phyloP scores from a whole-genome alignment of 2,888 invertebrate species.

The Pasiphila rectangulata region DNA sequence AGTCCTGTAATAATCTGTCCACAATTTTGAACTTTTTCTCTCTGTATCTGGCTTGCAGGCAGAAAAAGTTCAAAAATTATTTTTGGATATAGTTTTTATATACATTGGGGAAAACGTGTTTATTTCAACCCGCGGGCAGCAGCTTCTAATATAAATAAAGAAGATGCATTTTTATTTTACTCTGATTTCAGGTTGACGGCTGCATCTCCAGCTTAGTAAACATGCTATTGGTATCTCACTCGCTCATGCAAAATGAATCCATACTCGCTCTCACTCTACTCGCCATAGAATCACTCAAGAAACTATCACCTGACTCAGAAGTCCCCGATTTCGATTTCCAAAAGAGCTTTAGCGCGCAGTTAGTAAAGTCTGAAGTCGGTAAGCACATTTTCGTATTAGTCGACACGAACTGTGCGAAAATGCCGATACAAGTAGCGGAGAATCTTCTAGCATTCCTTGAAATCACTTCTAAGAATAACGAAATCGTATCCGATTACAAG shows the following conservation, averaged over 20 bases:
- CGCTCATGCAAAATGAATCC: constrained; percentile 93
- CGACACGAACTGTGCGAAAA: constrained; percentile 69
- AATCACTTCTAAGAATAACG: constrained; percentile 62
- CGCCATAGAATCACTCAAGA: constrained; percentile 54
- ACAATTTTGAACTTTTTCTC: no score
- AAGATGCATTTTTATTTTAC: no score
- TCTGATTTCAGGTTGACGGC: constrained; percentile 79
- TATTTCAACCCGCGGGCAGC: no score
- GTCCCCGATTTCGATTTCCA: constrained; percentile 47
- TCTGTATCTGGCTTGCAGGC: no score
- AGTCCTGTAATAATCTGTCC: no score
- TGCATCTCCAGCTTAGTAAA: constrained; percentile 87
- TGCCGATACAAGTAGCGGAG: constrained; percentile 73
- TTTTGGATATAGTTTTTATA: no score
- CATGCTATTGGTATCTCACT: constrained; percentile 91
- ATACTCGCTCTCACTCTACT: constrained; percentile 86
- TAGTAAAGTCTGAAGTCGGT: constrained; percentile 77
- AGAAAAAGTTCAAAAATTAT: no score
- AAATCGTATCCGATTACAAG: constrained; percentile 57
- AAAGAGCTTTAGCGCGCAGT: constrained; percentile 52
- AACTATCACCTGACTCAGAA: constrained; percentile 35
- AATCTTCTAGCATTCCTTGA: constrained; percentile 75
- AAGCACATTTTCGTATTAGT: constrained; percentile 72
- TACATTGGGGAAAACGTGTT: no score
- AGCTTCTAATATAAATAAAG: no score